Evolutionary conservation across 2,113 vertebrate genomes (phyloP).

Genomic region (Saguinus midas): DNA sequence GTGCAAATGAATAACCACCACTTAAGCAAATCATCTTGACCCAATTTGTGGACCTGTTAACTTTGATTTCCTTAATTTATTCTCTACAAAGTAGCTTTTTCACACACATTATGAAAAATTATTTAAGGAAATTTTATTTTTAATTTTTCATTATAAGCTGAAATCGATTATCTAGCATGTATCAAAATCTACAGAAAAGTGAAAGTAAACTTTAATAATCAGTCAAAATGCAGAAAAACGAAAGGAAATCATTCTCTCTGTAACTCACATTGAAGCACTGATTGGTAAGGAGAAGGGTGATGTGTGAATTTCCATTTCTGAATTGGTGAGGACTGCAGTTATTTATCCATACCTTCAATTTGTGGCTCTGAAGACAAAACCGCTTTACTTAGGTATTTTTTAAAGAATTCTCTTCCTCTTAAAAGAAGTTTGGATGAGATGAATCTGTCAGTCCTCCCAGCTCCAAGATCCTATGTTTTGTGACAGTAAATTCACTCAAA

Average conservation of each 20-base stretch:
- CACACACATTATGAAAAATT: not conserved
- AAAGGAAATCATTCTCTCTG: not conserved
- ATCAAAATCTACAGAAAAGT: conserved; percentile 42
- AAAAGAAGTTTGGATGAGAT: conserved; percentile 63
- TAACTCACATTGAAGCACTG: not conserved
- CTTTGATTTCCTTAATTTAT: not conserved
- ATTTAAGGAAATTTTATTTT: conserved; percentile 21
- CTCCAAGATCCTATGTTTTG: conserved; percentile 62
- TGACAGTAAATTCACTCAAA: conserved; percentile 67
- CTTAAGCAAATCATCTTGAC: not conserved
- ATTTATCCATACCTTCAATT: conserved; percentile 13
- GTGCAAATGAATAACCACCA: not conserved
- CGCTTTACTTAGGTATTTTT: conserved; percentile 27
- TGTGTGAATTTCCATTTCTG: not conserved
- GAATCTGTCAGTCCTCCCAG: conserved; percentile 61
- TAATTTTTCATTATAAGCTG: conserved; percentile 21
- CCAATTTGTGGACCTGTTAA: not conserved
- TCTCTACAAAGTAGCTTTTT: not conserved
- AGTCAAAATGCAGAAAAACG: not conserved
- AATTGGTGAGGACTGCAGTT: not conserved
- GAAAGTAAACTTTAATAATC: not conserved
- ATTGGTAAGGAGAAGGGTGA: not conserved
- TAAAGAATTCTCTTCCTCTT: conserved; percentile 45
- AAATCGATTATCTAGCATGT: not conserved
- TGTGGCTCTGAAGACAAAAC: not conserved